Evolutionary conservation across 1,140 invertebrate species (phyloP).

Genomic region (Atta colombica): DNA sequence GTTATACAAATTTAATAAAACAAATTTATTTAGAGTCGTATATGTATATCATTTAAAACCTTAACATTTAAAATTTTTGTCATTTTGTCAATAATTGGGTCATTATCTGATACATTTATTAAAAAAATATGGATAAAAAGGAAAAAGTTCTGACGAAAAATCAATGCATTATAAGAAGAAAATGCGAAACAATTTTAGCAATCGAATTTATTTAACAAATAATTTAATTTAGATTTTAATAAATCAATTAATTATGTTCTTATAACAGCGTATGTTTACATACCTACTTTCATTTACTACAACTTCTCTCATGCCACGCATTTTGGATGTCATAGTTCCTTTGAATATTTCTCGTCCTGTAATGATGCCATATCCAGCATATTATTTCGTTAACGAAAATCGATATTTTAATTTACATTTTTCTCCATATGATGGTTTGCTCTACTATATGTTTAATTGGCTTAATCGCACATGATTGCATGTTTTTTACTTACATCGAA

Average conservation of each 20-base stretch:
- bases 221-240: neutral
- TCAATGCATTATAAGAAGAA: neutral
- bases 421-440: neutral
- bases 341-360: conserved; percentile 17
- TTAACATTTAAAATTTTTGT: too few species aligned
- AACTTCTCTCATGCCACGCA: neutral
- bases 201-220: neutral
- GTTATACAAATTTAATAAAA: too few species aligned
- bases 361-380: neutral
- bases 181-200: neutral
- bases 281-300: conserved; percentile 8
- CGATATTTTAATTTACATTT: conserved; percentile 28
- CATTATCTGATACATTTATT: too few species aligned
- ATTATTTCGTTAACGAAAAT: conserved; percentile 29
- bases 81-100: too few species aligned
- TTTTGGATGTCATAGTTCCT: conserved; percentile 3
- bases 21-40: too few species aligned
- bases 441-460: neutral
- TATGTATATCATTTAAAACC: too few species aligned
- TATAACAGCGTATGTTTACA: neutral
- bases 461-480: conserved; percentile 22
- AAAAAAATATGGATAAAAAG: neutral
- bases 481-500: conserved; percentile 41
- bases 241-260: neutral
- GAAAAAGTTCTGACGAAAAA: neutral